These are phyloP conservation scores for Chirona hameri DNA, from an alignment of 2,888 invertebrate genomes.

Conservation along the genomic window DNA sequence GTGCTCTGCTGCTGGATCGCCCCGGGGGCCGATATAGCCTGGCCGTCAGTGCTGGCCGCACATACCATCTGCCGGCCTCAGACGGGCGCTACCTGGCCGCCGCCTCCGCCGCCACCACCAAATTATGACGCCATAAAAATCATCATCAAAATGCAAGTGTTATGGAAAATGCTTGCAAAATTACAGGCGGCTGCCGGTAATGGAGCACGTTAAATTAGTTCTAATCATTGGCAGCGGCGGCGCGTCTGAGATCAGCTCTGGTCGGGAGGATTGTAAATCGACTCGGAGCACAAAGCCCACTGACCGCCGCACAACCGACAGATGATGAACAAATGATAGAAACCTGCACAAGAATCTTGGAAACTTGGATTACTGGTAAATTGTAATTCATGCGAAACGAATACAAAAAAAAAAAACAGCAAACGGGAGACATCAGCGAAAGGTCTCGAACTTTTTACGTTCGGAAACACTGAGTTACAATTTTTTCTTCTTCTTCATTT, in stretches of 20 bases:
- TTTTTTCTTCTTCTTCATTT: too few species aligned
- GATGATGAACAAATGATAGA: too few species aligned
- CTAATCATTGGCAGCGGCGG: neutral
- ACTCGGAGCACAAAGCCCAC: too few species aligned
- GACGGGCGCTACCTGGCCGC: neutral
- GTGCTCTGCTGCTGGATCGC: neutral
- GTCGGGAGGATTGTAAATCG: neutral
- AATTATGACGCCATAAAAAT: slow-evolving; percentile 24
- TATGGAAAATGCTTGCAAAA: slow-evolving; percentile 22
- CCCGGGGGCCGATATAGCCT: neutral
- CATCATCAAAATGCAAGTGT: neutral
- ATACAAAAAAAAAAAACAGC: too few species aligned
- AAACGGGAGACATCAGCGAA: too few species aligned
- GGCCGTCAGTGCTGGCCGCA: neutral
- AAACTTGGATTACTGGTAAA: too few species aligned
- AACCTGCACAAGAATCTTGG: too few species aligned
- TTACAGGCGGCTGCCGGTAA: neutral
- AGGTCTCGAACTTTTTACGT: too few species aligned
- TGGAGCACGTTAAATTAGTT: slow-evolving; percentile 1
- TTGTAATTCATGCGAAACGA: too few species aligned
- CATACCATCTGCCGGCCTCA: neutral
- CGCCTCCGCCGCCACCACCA: neutral
- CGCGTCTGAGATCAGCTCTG: neutral
- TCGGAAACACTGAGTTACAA: too few species aligned
- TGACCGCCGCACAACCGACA: too few species aligned